phyloP scores from a whole-genome alignment of 1,140 invertebrate genomes.

The Anoplophora glabripennis region DNA sequence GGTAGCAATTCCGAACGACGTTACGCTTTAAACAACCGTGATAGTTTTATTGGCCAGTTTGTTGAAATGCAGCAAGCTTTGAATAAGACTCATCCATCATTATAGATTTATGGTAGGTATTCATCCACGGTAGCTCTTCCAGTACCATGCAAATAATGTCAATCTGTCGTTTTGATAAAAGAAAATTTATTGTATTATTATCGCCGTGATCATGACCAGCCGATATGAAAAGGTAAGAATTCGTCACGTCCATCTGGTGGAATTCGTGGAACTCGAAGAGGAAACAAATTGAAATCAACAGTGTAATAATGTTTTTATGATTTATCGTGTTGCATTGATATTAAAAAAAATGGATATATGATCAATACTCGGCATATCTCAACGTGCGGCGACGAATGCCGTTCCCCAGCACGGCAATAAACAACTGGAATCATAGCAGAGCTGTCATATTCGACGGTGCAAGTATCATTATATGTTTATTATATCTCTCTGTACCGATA shows the following conservation, averaged over 20 bases:
- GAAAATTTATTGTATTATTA: constrained; percentile 6
- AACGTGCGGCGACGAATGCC: constrained; percentile 37
- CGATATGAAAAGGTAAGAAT: too few relatives aligned
- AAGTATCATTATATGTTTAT: constrained; percentile 21
- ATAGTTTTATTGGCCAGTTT: constrained; percentile 8
- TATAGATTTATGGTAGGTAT: constrained; percentile 10
- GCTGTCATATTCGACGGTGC: constrained; percentile 29
- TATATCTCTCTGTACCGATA: constrained; percentile 15
- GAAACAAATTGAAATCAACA: constrained; percentile 18
- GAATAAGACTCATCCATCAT: constrained; percentile 12
- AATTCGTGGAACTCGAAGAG: too few relatives aligned
- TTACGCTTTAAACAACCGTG: constrained; percentile 3
- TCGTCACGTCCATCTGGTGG: too few relatives aligned
- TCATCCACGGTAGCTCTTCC: constrained; percentile 8
- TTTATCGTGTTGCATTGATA: constrained; percentile 17
- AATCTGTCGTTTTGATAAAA: constrained; percentile 5
- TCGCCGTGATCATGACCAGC: background rate
- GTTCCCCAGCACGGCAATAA: constrained; percentile 38
- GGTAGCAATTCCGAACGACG: background rate
- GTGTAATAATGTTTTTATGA: constrained; percentile 16
- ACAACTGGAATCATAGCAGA: constrained; percentile 34
- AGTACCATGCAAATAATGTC: constrained; percentile 5
- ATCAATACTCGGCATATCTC: constrained; percentile 40
- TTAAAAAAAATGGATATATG: constrained; percentile 36
- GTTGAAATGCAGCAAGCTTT: background rate